Percentiles rank a stretch among this genome's conserved stretches.
Conservation (phyloP, 2,888 invertebrate genomes). For the Dryococelus australis region DNA sequence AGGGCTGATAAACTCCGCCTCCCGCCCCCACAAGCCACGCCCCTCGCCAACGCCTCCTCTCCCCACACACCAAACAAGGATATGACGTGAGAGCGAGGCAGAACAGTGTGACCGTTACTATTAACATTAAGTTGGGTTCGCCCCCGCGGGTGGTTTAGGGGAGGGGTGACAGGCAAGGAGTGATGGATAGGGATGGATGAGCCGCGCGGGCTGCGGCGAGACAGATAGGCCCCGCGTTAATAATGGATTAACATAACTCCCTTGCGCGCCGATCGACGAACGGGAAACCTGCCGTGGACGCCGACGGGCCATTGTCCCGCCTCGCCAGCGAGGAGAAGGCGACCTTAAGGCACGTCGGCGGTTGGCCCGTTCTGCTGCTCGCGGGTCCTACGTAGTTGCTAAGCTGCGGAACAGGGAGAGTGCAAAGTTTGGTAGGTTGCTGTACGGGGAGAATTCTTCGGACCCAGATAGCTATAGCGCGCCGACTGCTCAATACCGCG, state of each 20-base stretch:
- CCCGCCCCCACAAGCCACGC: conserved; percentile 37
- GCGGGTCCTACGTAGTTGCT: neutral
- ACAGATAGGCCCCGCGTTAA: conserved; percentile 28
- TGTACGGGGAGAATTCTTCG: neutral
- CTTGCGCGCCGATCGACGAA: neutral
- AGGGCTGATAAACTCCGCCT: conserved; percentile 39
- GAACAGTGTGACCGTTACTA: conserved; percentile 19
- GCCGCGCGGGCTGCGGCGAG: conserved; percentile 23
- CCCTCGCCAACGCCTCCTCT: conserved; percentile 26
- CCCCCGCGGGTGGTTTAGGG: neutral
- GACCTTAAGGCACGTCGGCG: neutral
- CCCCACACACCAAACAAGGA: neutral
- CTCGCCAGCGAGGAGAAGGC: neutral
- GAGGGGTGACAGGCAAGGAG: neutral
- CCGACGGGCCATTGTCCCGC: neutral
- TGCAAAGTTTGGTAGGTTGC: neutral
- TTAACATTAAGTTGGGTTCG: conserved; percentile 21
- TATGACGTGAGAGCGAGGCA: conserved; percentile 21
- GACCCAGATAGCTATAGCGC: too few relatives aligned
- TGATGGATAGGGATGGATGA: conserved; percentile 30
- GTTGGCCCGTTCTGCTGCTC: neutral
- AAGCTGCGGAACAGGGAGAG: neutral
- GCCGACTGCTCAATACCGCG: too few relatives aligned
- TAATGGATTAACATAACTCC: conserved; percentile 19
- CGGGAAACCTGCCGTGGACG: neutral